These are phyloP conservation scores for Mystacides longicornis DNA, from an alignment of 2,888 invertebrate species.

Conservation along the genomic window DNA sequence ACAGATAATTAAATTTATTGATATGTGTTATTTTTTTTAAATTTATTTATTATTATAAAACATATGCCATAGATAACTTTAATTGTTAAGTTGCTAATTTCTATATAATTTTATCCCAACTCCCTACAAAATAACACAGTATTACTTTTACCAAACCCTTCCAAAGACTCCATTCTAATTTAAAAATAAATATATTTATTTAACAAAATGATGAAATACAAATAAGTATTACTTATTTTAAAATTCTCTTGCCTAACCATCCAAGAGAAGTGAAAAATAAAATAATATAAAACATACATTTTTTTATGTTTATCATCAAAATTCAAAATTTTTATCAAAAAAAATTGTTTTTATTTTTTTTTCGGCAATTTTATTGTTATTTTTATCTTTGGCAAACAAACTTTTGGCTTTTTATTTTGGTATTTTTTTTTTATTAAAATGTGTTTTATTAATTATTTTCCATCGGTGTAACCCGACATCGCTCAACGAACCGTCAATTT, in stretches of 20 bases:
- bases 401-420: neutral
- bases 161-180: neutral
- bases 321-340: neutral
- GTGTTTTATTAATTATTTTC: slow-evolving; percentile 13
- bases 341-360: neutral
- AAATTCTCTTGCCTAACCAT: neutral
- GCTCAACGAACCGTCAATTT: slow-evolving; percentile 29
- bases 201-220: no score
- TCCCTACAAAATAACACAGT: neutral
- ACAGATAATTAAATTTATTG: neutral
- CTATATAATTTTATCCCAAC: no score
- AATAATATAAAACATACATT: neutral
- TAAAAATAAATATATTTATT: no score
- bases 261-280: neutral
- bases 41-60: neutral
- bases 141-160: neutral
- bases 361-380: neutral
- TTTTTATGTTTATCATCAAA: neutral
- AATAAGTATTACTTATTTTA: no score
- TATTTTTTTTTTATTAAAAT: slow-evolving; percentile 32
- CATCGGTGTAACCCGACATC: slow-evolving; percentile 27
- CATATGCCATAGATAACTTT: no score
- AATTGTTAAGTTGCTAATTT: no score
- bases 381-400: neutral
- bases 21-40: neutral